Evolutionary conservation across 1,140 invertebrate genomes (phyloP).

Genomic region (Pentalonia nigronervosa): DNA sequence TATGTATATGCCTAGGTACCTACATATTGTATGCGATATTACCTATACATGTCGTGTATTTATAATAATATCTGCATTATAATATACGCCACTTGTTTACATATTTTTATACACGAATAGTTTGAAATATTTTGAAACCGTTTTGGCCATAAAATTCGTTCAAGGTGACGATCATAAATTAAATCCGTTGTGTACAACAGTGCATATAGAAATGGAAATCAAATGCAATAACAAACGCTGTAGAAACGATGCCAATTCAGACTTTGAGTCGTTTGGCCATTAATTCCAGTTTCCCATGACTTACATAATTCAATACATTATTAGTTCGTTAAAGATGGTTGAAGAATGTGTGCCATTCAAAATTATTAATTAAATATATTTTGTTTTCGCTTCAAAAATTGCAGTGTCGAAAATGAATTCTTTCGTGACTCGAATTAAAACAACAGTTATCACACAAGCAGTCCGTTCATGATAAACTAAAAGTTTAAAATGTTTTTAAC

Average conservation of each 20-base stretch:
- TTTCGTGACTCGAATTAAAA: not conserved
- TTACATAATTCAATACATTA: not conserved
- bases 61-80: not conserved
- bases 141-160: slow-evolving; percentile 45
- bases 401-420: not conserved
- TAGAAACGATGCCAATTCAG: slow-evolving; percentile 34
- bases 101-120: not conserved
- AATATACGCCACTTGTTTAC: not conserved
- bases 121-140: slow-evolving; percentile 25
- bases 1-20: not conserved
- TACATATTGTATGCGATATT: not conserved
- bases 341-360: not conserved
- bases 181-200: not conserved
- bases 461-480: not conserved
- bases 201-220: not conserved
- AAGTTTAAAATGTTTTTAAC: not conserved
- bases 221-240: slow-evolving; percentile 3
- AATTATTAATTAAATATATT: not conserved
- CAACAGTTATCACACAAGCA: not conserved
- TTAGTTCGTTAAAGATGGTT: not conserved
- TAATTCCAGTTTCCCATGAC: slow-evolving; percentile 25
- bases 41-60: not conserved
- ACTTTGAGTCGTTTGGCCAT: not conserved
- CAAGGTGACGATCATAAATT: slow-evolving; percentile 37
- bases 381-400: not conserved